Evolutionary conservation across 2,888 invertebrate genomes (phyloP), one percentile per base, ranked within the genome.

Genomic region (Hypercompe scribonia): DNA sequence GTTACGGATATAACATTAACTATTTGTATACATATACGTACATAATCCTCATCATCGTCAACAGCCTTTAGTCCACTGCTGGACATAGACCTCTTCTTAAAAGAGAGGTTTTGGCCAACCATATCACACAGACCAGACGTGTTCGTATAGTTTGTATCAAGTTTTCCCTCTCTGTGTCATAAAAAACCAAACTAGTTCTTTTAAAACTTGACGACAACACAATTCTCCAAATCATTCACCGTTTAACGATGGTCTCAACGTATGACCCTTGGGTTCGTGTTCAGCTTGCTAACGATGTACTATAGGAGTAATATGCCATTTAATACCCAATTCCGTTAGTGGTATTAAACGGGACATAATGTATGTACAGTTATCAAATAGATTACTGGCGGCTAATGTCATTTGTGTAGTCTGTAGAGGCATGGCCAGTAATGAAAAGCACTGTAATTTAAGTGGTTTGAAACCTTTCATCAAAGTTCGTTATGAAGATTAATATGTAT

Each of bases 241-340:
- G 4, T 61, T 28, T 28, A 39, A n/a, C n/a, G 10, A 31, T 15
- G 31, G 58, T 18, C 28, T 18, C 18, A 61, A 50, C 21, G 50
- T 64, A 68, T 42, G 68, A 64, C 36, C 65, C 67, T 50, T 10
- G 50, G 64, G 54, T 42, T 39, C 64, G 42, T 58, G 36, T 34
- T 63, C 39, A 42, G 50, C 54, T 65, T 54, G 68, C 64, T 65
- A 70, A 73, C 70, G 28, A 70, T 31, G 58, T 28, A 65, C 21
- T 46, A 63, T 50, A 36, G 31, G 24, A 28, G 65, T 69, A 58
- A 73, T 69, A 68, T 42, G 18, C 13, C 42, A 34, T 34, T 65
- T 58, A 75, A 72, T 79, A 74, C 65, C 31, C 11, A 33, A 42
- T 70, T 58, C 79, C 82, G 84, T 79, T 82, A 84, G 42, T 71